phyloP scores from a whole-genome alignment of 2,888 invertebrate species.

The Chymomyza caudatula region DNA sequence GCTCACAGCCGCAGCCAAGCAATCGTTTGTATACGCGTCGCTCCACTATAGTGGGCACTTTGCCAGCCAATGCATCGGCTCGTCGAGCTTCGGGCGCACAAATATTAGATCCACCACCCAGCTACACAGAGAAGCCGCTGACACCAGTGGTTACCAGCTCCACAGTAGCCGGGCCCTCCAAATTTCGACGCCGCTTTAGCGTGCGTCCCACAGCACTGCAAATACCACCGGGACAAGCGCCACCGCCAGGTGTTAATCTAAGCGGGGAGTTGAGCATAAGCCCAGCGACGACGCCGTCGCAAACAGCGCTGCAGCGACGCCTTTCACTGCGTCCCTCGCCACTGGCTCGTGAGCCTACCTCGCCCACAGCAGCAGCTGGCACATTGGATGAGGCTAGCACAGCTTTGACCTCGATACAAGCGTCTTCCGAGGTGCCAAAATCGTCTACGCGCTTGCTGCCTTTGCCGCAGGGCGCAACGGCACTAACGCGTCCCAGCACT shows the following conservation, averaged over 20 bases:
- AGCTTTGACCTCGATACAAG: neutral
- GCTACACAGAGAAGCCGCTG: constrained; percentile 66
- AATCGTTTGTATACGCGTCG: constrained; percentile 74
- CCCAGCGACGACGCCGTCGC: constrained; percentile 37
- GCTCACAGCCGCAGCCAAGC: constrained; percentile 57
- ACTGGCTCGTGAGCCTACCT: constrained; percentile 69
- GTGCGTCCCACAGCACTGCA: constrained; percentile 76
- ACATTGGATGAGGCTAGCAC: constrained; percentile 33
- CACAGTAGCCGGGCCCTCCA: constrained; percentile 35
- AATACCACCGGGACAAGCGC: constrained; percentile 77
- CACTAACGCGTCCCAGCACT: constrained; percentile 55
- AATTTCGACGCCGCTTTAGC: constrained; percentile 76
- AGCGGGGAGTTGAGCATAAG: constrained; percentile 30
- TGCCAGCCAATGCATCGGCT: constrained; percentile 45
- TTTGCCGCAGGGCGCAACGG: constrained; percentile 36
- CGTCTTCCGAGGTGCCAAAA: constrained; percentile 21
- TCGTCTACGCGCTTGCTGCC: constrained; percentile 60
- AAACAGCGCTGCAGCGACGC: constrained; percentile 74
- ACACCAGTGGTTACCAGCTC: neutral
- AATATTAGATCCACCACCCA: constrained; percentile 74
- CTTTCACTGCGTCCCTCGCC: constrained; percentile 77
- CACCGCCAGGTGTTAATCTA: constrained; percentile 65
- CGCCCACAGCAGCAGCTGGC: constrained; percentile 23
- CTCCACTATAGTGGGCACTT: constrained; percentile 74
- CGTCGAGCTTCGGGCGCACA: constrained; percentile 61